Evolutionary conservation across 2,797 vertebrate genomes (phyloP).

Genomic region (Onychomys torridus): DNA sequence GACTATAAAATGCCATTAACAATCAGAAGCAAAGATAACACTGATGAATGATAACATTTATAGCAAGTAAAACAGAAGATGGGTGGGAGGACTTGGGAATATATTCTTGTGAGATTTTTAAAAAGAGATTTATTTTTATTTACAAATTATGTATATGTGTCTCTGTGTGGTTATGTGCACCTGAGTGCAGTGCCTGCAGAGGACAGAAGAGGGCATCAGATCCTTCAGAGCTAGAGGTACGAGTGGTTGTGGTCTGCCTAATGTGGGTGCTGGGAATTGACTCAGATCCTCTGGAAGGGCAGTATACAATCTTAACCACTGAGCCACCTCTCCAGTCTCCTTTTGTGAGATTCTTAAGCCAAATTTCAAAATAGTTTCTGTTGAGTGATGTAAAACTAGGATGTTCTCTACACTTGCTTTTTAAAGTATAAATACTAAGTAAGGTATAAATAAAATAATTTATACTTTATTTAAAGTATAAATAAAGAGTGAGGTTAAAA

Average conservation of each 20-base stretch:
- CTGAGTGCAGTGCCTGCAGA: background rate
- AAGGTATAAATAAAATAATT: no score
- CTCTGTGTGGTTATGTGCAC: background rate
- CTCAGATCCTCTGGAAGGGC: background rate
- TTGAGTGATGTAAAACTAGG: background rate
- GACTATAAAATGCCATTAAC: background rate
- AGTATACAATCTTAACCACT: background rate
- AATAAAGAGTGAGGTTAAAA: background rate
- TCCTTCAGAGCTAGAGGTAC: background rate
- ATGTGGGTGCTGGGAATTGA: background rate
- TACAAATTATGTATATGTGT: background rate
- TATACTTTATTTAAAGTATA: background rate
- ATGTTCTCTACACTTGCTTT: background rate
- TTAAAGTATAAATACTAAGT: background rate
- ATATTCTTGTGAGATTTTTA: background rate
- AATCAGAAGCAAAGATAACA: slow-evolving; percentile 3
- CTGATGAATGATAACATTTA: background rate
- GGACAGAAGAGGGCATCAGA: background rate
- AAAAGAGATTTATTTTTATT: background rate
- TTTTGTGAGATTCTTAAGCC: background rate
- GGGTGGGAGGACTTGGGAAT: background rate
- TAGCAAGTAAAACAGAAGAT: background rate
- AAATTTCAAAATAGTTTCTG: background rate
- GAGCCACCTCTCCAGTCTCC: background rate
- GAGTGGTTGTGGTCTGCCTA: background rate